Base-by-base conservation (phyloP, 2,888 invertebrate species). In the Lasioglossum leucozonium region DNA sequence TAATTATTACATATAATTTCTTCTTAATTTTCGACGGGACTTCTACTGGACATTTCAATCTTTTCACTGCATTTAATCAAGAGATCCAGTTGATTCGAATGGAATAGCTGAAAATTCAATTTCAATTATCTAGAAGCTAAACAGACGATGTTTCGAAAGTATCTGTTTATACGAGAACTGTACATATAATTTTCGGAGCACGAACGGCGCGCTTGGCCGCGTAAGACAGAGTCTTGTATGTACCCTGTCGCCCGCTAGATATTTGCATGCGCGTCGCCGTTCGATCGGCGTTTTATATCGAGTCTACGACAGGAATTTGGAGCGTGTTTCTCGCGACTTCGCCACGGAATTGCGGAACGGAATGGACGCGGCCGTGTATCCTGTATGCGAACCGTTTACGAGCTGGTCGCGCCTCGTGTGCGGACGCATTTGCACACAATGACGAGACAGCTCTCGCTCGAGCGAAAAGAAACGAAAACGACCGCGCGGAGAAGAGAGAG, bases 341-440 rank as follows among this genome's bases (percentile, higher is more conserved):
- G 11, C 22, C n/a, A 47, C 58, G 71, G 51, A 71, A 73, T 58
- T 71, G 42, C 74, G 26, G 34, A 65, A 18, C 37, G 18, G 51
- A 72, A 72, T 51, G 58, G 55, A 42, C 47, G 40, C 51, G 51
- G n/a, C 10, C 51, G 51, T 51, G 51, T 8, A 44, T 44, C 47
- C 5, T 42, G 34, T 42, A 18, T 44, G 65, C 62, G 65, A 37
- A 85, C 62, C 81, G 83, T 85, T 89, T 87, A 87, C 88, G 83
- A 81, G 69, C 79, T 86, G 75, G 81, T 81, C 82, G 75, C 76
- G 67, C 73, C 47, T 71, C 37, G 65, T 81, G 44, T 16, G 47
- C 44, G n/a, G 42, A 58, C 65, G 67, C 72, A 80, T 87, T 79
- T 65, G 62, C 75, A 62, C 67, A 34, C 55, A 80, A 58, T 81